phyloP scores from a whole-genome alignment of 2,888 invertebrate genomes.

The Prosopocoilus inquinatus region DNA sequence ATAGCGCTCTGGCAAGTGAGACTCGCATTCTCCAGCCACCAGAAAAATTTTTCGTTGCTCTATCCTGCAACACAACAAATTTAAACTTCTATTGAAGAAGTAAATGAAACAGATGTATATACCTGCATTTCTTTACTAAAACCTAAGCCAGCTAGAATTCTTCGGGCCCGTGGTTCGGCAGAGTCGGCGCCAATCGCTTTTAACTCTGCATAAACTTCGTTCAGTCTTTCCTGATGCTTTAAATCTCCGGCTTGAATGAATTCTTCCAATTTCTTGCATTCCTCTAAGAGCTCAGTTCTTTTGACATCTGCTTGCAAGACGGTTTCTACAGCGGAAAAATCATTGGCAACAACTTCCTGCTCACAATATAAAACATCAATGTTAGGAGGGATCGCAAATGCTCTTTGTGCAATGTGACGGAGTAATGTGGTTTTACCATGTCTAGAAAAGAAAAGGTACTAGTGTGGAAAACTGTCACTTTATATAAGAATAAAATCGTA shows the following conservation, averaged over 20 bases:
- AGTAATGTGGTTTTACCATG: slow-evolving; percentile 98
- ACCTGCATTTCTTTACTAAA: slow-evolving; percentile 84
- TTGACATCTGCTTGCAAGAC: slow-evolving; percentile 92
- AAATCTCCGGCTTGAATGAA: slow-evolving; percentile 71
- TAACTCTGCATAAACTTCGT: slow-evolving; percentile 92
- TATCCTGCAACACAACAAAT: slow-evolving; percentile 51
- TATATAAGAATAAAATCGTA: slow-evolving; percentile 43
- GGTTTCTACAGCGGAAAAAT: slow-evolving; percentile 88
- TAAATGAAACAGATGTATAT: slow-evolving; percentile 1
- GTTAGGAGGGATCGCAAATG: slow-evolving; percentile 91
- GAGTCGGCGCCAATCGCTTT: slow-evolving; percentile 97
- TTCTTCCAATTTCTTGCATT: slow-evolving; percentile 79
- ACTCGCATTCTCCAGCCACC: slow-evolving; percentile 99
- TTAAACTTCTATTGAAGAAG: background rate
- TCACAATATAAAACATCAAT: slow-evolving; percentile 97
- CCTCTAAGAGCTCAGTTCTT: slow-evolving; percentile 75
- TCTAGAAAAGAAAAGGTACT: slow-evolving; percentile 48
- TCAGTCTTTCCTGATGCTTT: slow-evolving; percentile 72
- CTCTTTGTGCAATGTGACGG: slow-evolving; percentile 86
- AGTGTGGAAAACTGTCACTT: background rate
- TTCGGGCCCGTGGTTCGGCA: slow-evolving; percentile 92
- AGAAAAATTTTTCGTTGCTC: slow-evolving; percentile 86
- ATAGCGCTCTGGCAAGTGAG: slow-evolving; percentile 92
- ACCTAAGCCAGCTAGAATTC: slow-evolving; percentile 96
- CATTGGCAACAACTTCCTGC: slow-evolving; percentile 96